Percentiles rank a stretch among this genome's conserved stretches.
phyloP scores from a whole-genome alignment of 2,113 vertebrate genomes.

The Spheniscus mendiculus region DNA sequence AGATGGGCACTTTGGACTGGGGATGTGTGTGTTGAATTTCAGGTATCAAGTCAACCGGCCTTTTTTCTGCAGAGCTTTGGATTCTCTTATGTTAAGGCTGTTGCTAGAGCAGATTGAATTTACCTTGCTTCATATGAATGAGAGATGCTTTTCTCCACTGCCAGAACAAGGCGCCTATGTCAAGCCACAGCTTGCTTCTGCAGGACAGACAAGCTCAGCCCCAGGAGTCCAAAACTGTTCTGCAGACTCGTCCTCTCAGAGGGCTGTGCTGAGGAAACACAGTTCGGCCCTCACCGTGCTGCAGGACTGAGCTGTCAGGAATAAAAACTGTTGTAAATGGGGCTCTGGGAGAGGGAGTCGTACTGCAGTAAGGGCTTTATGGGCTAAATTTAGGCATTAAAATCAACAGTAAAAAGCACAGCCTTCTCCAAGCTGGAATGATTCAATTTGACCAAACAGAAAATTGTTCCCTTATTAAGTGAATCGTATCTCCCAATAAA shows the following conservation, averaged over 20 bases:
- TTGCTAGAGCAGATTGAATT: background rate
- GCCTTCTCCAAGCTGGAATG: background rate
- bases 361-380: background rate
- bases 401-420: background rate
- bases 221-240: background rate
- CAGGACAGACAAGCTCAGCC: no score
- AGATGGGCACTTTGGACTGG: background rate
- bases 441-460: background rate
- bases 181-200: background rate
- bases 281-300: rapidly evolving
- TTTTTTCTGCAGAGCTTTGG: background rate
- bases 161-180: background rate
- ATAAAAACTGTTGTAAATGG: background rate
- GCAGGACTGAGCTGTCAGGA: background rate
- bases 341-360: background rate
- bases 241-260: background rate
- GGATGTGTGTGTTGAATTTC: background rate
- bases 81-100: background rate
- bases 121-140: background rate
- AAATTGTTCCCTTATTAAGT: background rate
- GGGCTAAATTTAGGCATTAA: constrained; percentile 21
- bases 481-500: background rate
- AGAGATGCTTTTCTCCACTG: background rate
- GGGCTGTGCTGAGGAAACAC: background rate
- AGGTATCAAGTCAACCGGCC: background rate